Evolutionary conservation across 2,113 vertebrate genomes (phyloP).

Genomic region (Equus przewalskii): DNA sequence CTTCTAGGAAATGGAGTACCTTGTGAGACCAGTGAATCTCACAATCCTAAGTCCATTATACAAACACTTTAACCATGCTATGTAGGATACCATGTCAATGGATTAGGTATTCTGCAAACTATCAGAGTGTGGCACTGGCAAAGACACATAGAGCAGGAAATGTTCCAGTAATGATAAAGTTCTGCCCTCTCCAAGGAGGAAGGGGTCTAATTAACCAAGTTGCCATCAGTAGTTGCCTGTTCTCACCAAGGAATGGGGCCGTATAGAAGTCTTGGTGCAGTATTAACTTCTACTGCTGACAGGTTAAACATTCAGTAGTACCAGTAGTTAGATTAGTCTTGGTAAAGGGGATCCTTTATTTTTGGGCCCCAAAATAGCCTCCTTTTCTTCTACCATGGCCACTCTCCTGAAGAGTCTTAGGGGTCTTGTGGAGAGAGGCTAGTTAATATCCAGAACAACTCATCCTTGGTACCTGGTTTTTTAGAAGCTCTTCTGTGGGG

Average conservation of each 20-base stretch:
- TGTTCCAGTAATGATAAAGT: background rate
- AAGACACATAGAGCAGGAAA: background rate
- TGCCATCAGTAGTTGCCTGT: background rate
- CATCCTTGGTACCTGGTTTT: background rate
- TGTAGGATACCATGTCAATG: background rate
- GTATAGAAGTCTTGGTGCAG: background rate
- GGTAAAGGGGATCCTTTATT: background rate
- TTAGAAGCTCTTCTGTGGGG: background rate
- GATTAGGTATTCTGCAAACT: background rate
- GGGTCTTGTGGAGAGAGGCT: background rate
- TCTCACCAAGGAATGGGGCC: background rate
- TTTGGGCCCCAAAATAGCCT: background rate
- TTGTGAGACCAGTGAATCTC: background rate
- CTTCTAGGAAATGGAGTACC: background rate
- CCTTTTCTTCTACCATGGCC: background rate
- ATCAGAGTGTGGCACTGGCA: background rate
- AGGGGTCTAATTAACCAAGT: background rate
- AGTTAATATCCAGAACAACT: background rate
- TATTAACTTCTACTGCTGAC: background rate
- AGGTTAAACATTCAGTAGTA: background rate
- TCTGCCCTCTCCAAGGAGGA: background rate
- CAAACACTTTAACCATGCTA: background rate
- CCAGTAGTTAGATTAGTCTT: background rate
- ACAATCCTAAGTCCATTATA: background rate
- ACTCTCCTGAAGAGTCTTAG: background rate